Evolutionary conservation across 2,113 vertebrate species (phyloP), one percentile per base, ranked within the genome.

Genomic region (Triplophysa siluroides): DNA sequence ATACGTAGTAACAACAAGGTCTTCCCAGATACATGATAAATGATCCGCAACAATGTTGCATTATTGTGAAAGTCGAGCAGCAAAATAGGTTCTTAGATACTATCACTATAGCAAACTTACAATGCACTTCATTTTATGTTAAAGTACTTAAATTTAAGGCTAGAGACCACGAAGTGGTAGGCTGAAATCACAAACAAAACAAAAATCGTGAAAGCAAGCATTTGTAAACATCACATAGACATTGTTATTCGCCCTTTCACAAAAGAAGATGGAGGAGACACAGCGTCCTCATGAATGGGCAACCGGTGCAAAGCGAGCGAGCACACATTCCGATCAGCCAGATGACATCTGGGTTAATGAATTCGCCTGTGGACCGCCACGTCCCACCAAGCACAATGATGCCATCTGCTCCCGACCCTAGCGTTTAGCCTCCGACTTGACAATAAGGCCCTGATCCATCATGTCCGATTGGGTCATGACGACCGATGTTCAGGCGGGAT

Each of bases 321-420:
- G 21, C 1, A 2, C 26, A 58, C 70, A 79, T 83, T 83, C 70
- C 62, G 33, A 73, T 67, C 61, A 2, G 50, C 10, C 90, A 88
- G 87, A 92, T 90, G 89, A 86, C 84, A 81, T 80, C 69, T 62
- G 21, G 81, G 83, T 88, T 88, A 85, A 91, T 88, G 85, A 88
- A 91, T 87, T 87, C 85, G 84, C 87, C 81, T 80, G 82, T 82
- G 84, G 87, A 87, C 88, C 85, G 75, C 85, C 80, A 76, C 79
- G 85, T 87, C 87, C 81, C 79, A 74, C 38, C 2, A 47, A 81
- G 82, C 86, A 84, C 75, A 82, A 78, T 73, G 83, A 52, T 68
- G 26, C 79, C 83, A 91, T 92, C 88, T 90, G 90, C 88, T 88
- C 86, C 83, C 78, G 82, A 56, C 81, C 68, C 69, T 80, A 90